Evolutionary conservation across 2,113 vertebrate genomes (phyloP), one percentile per base, ranked within the genome.

Genomic region (Muntiacus muntjak): DNA sequence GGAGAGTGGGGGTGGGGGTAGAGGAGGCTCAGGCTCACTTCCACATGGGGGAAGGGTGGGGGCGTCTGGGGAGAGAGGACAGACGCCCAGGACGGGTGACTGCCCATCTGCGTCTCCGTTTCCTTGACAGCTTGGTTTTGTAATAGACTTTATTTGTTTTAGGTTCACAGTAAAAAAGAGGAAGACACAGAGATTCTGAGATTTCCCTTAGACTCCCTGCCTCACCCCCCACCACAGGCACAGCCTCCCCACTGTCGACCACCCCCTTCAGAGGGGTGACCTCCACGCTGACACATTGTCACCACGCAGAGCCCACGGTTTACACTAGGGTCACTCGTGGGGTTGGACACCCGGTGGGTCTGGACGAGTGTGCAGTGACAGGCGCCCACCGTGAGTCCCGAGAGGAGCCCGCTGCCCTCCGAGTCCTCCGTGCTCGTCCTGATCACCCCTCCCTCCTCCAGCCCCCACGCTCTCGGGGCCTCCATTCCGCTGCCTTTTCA

Each of bases 281-380:
- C n/a, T 5, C 15, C 2, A 1, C 13, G 1, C 14, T 1, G 10
- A 50, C 54, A 33, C 11, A 14, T 0, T 7, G 1, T 5, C 71
- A 5, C 13, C 40, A 25, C 45, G 1, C 13, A 2, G 71, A 55
- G 74, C 6, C 57, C 45, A 3, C 1, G 0, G 85, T 15, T 28
- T 9, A 43, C 15, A 4, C 15, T 1, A 16, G 52, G 30, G 9
- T n/a, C 36, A 0, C 54, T 40, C 54, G 1, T 1, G 5, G 67
- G 11, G 33, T 2, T 33, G 45, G 4, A 19, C 17, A 1, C 19
- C 36, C 2, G 5, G 23, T 21, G 60, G 87, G 58, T 82, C 13
- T 92, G 58, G 33, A 17, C 55, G 19, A 11, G 16, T 6, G 45
- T 13, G 7, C 1, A 5, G 33, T 23, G 21, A 13, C 91, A n/a